phyloP scores from a whole-genome alignment of 1,140 invertebrate genomes.

The Calycopis cecrops region DNA sequence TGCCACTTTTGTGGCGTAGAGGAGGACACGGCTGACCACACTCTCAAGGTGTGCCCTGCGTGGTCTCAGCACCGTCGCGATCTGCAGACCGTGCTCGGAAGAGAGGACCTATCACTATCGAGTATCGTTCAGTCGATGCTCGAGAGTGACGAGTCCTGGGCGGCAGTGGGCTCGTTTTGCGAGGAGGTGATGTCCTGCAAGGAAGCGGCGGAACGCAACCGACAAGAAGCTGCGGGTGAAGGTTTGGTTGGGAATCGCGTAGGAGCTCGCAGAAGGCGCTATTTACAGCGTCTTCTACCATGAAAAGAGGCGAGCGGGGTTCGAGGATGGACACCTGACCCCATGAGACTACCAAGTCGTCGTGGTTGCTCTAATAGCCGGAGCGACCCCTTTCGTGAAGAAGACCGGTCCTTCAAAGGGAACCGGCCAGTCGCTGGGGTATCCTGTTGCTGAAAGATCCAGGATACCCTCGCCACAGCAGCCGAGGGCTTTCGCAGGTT shows the following conservation, averaged over 20 bases:
- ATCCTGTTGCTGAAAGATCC: neutral
- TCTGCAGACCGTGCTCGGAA: neutral
- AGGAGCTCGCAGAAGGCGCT: too few relatives aligned
- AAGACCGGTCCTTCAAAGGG: neutral
- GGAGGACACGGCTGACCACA: too few relatives aligned
- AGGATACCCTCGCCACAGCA: neutral
- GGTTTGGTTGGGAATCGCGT: too few relatives aligned
- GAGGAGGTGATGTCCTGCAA: slow-evolving; percentile 19
- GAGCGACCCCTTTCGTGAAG: neutral
- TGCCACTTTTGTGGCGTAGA: too few relatives aligned
- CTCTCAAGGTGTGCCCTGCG: neutral
- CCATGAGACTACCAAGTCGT: neutral
- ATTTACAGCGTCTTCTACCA: neutral
- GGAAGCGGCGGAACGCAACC: slow-evolving; percentile 10
- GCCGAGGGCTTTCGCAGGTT: neutral
- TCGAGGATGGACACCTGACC: neutral
- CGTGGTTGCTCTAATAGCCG: neutral
- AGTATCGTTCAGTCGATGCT: slow-evolving; percentile 19
- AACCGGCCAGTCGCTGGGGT: neutral
- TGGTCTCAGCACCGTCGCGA: neutral
- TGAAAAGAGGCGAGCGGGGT: neutral
- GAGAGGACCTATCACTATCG: slow-evolving; percentile 19
- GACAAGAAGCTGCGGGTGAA: neutral
- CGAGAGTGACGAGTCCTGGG: slow-evolving; percentile 8
- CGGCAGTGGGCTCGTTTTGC: slow-evolving; percentile 15